These are phyloP conservation scores for Semaprochilodus insignis DNA, from an alignment of 2,797 vertebrate species.

Conservation along the genomic window DNA sequence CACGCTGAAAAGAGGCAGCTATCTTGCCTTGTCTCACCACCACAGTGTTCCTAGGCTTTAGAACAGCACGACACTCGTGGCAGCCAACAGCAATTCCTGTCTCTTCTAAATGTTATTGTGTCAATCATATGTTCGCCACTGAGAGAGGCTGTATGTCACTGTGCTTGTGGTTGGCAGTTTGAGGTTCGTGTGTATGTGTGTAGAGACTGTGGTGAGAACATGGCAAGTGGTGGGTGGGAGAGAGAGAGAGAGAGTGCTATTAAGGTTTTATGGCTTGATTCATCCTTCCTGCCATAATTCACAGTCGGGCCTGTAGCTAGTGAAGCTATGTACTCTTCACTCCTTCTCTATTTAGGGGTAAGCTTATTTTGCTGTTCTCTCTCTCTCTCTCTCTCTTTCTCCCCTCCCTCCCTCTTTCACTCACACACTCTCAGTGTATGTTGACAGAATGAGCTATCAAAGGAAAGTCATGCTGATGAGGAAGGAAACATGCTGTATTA, in stretches of 20 bases:
- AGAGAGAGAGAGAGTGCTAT: constrained; percentile 59
- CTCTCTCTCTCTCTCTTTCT: constrained; percentile 1
- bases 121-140: constrained; percentile 13
- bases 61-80: not conserved
- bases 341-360: constrained; percentile 1
- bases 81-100: not conserved
- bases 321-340: not conserved
- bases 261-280: constrained; percentile 39
- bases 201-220: not conserved
- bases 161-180: constrained; percentile 4
- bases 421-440: constrained; percentile 48
- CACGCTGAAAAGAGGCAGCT: not conserved
- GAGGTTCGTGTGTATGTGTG: not conserved
- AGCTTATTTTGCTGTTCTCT: not conserved
- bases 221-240: not conserved
- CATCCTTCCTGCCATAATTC: not conserved
- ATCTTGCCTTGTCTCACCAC: not conserved
- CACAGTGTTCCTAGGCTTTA: not conserved
- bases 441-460: constrained; percentile 67
- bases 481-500: constrained; percentile 60
- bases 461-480: constrained; percentile 67
- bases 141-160: not conserved
- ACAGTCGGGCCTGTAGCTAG: not conserved
- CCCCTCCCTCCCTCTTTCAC: constrained; percentile 22
- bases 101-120: not conserved